phyloP scores from a whole-genome alignment of 2,797 vertebrate genomes.

The Spinus pinus region DNA sequence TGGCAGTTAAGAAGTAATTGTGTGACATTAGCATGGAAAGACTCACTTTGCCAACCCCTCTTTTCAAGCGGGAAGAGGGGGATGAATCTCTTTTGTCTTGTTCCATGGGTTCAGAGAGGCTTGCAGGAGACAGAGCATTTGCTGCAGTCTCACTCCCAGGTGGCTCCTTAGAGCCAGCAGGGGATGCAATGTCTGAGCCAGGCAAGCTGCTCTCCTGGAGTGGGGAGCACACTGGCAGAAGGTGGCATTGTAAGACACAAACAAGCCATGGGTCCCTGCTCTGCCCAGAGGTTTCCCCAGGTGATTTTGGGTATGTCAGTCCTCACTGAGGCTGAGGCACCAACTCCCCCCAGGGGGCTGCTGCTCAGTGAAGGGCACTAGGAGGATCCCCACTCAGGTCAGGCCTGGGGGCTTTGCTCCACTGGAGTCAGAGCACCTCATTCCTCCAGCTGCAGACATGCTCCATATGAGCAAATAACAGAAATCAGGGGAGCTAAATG shows the following conservation, averaged over 20 bases:
- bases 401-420: background rate
- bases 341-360: rapidly evolving
- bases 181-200: background rate
- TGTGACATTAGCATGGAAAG: conserved; percentile 93
- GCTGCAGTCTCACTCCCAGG: background rate
- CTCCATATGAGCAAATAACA: background rate
- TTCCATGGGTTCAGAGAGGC: background rate
- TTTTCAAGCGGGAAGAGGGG: conserved; percentile 75
- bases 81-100: conserved; percentile 81
- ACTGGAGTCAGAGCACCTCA: background rate
- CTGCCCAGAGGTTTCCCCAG: background rate
- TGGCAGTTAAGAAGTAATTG: conserved; percentile 99
- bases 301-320: background rate
- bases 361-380: rapidly evolving
- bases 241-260: background rate
- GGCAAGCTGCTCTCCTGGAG: background rate
- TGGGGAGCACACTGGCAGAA: background rate
- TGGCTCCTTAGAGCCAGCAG: background rate
- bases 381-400: background rate
- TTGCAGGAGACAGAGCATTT: background rate
- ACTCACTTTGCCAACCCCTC: conserved; percentile 78
- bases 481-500: background rate
- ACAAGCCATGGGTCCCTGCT: background rate
- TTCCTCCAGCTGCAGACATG: background rate
- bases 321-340: background rate